Conservation (phyloP, 1,140 invertebrate genomes). For the Battus philenor region DNA sequence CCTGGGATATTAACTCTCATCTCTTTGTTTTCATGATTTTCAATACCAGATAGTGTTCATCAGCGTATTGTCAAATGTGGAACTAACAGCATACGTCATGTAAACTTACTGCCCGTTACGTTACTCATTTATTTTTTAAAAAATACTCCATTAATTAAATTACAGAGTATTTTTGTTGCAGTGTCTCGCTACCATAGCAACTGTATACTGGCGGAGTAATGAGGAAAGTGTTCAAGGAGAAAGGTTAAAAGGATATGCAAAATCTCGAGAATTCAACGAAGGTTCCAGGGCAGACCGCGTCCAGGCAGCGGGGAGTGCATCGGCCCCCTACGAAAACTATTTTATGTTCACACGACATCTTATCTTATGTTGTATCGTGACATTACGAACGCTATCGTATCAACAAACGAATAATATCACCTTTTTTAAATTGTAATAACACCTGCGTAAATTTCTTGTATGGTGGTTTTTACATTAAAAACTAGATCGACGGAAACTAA, state of each 20-base stretch:
- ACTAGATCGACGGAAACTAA: too few species aligned
- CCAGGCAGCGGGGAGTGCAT: conserved; percentile 55
- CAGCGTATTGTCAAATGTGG: too few species aligned
- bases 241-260: conserved; percentile 60
- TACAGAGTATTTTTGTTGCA: conserved; percentile 32
- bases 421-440: too few species aligned
- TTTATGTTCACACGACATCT: conserved; percentile 24
- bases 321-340: conserved; percentile 24
- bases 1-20: too few species aligned
- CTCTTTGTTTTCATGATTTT: too few species aligned
- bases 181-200: conserved; percentile 90
- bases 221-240: conserved; percentile 88
- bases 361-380: conserved; percentile 18
- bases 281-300: conserved; percentile 68
- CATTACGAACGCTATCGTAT: conserved; percentile 11
- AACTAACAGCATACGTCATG: neutral
- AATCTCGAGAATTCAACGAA: conserved; percentile 61
- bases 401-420: neutral
- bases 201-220: conserved; percentile 88
- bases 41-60: too few species aligned
- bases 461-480: neutral
- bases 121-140: neutral
- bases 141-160: neutral
- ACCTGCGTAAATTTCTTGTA: too few species aligned
- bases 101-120: neutral